Percentiles rank a stretch among this genome's conserved stretches.
These are phyloP conservation scores for Baccha elongata DNA, from an alignment of 2,888 invertebrate genomes.

Conservation along the genomic window DNA sequence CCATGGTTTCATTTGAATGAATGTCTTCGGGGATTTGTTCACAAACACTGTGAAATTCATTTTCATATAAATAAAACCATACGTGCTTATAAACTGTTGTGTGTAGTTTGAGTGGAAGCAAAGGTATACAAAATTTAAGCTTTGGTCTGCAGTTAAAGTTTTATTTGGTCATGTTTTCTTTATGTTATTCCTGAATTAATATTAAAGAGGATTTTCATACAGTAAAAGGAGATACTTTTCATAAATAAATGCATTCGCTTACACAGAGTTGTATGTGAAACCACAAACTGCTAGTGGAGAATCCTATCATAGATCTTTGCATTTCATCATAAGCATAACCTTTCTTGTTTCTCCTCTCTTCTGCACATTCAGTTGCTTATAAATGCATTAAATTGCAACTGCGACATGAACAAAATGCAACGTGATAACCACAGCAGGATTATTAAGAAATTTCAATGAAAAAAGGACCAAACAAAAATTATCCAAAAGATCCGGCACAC, in stretches of 20 bases:
- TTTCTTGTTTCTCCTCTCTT: background rate
- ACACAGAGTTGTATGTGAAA: slow-evolving; percentile 43
- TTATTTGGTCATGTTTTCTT: slow-evolving; percentile 46
- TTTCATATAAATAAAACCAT: slow-evolving; percentile 28
- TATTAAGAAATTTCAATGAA: slow-evolving; percentile 43
- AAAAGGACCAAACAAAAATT: slow-evolving; percentile 29
- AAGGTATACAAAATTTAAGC: background rate
- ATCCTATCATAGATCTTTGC: slow-evolving; percentile 25
- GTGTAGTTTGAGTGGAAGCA: background rate
- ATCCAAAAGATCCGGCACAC: slow-evolving; percentile 34
- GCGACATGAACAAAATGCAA: slow-evolving; percentile 29
- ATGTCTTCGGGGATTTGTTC: slow-evolving; percentile 6
- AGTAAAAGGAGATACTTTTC: background rate
- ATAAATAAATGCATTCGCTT: slow-evolving; percentile 47
- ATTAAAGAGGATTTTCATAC: slow-evolving; percentile 33
- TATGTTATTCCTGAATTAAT: slow-evolving; percentile 47
- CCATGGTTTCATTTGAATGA: background rate
- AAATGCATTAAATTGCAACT: slow-evolving; percentile 50
- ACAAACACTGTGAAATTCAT: slow-evolving; percentile 16
- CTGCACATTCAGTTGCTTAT: slow-evolving; percentile 11
- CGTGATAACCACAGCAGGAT: slow-evolving; percentile 60
- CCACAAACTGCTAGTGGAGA: slow-evolving; percentile 51
- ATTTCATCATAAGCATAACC: slow-evolving; percentile 12
- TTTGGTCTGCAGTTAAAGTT: slow-evolving; percentile 12
- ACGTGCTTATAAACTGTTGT: slow-evolving; percentile 15